Evolutionary conservation across 2,113 vertebrate genomes (phyloP).

Genomic region (Cyphomyrus discorhynchus): DNA sequence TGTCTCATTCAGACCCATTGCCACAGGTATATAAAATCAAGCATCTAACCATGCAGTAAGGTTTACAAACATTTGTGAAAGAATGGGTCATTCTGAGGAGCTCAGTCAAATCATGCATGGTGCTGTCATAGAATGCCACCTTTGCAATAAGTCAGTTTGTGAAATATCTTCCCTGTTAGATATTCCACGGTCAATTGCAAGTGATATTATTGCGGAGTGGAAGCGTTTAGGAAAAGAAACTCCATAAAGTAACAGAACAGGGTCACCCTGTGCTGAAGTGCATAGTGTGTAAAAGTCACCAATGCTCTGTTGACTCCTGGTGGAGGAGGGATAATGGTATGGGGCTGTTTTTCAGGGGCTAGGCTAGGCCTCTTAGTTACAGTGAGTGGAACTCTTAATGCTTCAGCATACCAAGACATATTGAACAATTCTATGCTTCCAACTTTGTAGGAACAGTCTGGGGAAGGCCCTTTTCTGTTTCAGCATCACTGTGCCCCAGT

Average conservation of each 20-base stretch:
- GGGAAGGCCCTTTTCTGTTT: too few species aligned
- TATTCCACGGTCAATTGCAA: background rate
- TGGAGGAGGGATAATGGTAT: too few species aligned
- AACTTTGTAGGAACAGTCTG: too few species aligned
- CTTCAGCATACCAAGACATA: too few species aligned
- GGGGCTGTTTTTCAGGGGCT: too few species aligned
- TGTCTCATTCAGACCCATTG: background rate
- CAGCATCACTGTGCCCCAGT: too few species aligned
- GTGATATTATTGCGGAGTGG: background rate
- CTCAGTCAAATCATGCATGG: background rate
- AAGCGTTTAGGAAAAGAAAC: background rate
- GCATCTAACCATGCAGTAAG: background rate
- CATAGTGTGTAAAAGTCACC: too few species aligned
- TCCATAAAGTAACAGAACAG: background rate
- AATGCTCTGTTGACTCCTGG: too few species aligned
- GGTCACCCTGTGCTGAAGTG: too few species aligned
- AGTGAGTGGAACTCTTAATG: too few species aligned
- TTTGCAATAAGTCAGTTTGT: background rate
- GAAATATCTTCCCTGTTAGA: background rate
- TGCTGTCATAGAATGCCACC: background rate
- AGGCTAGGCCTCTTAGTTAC: too few species aligned
- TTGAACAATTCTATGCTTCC: too few species aligned
- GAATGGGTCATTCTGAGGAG: background rate
- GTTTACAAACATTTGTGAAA: background rate
- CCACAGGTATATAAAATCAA: background rate